These are phyloP conservation scores for Lordiphosa andalusiaca DNA, from an alignment of 2,888 invertebrate species.

Conservation along the genomic window DNA sequence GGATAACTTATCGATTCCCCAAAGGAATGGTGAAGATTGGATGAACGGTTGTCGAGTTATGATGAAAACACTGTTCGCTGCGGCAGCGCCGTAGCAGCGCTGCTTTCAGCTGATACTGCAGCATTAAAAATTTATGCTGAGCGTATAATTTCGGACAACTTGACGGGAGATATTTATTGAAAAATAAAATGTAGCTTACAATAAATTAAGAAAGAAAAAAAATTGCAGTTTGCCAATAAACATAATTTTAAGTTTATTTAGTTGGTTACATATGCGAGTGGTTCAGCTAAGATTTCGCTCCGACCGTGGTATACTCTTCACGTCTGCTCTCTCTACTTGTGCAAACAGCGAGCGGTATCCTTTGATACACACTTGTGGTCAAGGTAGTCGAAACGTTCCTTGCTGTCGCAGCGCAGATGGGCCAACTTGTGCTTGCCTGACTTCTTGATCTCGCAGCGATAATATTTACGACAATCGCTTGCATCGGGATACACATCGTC, in stretches of 20 bases:
- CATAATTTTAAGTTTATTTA: constrained; percentile 37
- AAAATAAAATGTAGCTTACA: too few relatives aligned
- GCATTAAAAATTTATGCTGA: too few relatives aligned
- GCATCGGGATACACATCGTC: constrained; percentile 68
- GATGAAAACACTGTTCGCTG: too few relatives aligned
- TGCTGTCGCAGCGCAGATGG: constrained; percentile 64
- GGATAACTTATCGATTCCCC: too few relatives aligned
- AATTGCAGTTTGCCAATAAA: constrained; percentile 46
- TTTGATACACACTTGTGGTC: constrained; percentile 51
- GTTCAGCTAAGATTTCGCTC: constrained; percentile 20
- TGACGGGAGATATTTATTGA: too few relatives aligned
- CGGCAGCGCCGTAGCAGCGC: too few relatives aligned
- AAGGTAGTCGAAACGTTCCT: constrained; percentile 64
- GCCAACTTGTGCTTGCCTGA: constrained; percentile 58
- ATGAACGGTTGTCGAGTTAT: too few relatives aligned
- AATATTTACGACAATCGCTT: constrained; percentile 68
- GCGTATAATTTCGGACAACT: too few relatives aligned
- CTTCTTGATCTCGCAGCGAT: constrained; percentile 66
- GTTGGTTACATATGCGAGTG: constrained; percentile 36
- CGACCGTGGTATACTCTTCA: constrained; percentile 3
- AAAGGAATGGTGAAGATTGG: too few relatives aligned
- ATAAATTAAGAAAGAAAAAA: too few relatives aligned
- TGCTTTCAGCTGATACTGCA: too few relatives aligned
- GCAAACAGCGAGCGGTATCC: constrained; percentile 53
- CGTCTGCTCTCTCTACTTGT: constrained; percentile 35